Conservation (phyloP, 2,888 invertebrate genomes). For the Fragum whitleyi region DNA sequence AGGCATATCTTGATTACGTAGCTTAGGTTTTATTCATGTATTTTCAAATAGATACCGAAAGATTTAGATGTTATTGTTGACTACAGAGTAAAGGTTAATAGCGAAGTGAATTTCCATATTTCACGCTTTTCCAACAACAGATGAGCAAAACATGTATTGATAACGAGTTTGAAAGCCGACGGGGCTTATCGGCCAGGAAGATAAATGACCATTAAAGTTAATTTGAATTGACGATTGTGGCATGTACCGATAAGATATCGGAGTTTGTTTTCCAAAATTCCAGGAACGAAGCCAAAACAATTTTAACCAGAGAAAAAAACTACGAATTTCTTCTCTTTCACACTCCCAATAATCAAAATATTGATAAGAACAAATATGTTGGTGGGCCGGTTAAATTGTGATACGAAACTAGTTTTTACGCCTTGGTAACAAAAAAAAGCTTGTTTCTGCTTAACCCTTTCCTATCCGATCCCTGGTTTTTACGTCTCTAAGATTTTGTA, state of each 20-base stretch:
- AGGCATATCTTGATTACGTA: too few relatives aligned
- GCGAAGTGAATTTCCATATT: slow-evolving; percentile 12
- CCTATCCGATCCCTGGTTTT: too few relatives aligned
- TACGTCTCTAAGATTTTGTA: too few relatives aligned
- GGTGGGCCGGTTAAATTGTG: neutral
- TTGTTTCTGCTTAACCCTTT: too few relatives aligned
- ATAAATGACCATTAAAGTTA: slow-evolving; percentile 17
- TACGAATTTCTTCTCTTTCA: neutral
- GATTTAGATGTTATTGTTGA: too few relatives aligned
- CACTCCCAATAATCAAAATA: neutral
- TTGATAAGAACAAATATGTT: neutral
- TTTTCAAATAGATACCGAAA: too few relatives aligned
- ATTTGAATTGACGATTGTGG: slow-evolving; percentile 3
- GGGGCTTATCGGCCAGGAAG: neutral
- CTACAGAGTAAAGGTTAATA: neutral
- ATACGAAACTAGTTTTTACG: too few relatives aligned
- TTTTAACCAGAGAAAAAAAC: neutral
- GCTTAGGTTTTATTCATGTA: too few relatives aligned
- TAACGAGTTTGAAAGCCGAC: slow-evolving; percentile 7
- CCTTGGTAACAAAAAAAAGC: too few relatives aligned
- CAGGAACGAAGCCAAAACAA: neutral
- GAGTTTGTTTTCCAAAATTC: neutral
- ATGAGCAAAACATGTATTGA: slow-evolving; percentile 16
- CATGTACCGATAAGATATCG: slow-evolving; percentile 3
- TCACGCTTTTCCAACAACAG: neutral